Base-by-base conservation (phyloP, 1,140 invertebrate species). In the Galleria mellonella region DNA sequence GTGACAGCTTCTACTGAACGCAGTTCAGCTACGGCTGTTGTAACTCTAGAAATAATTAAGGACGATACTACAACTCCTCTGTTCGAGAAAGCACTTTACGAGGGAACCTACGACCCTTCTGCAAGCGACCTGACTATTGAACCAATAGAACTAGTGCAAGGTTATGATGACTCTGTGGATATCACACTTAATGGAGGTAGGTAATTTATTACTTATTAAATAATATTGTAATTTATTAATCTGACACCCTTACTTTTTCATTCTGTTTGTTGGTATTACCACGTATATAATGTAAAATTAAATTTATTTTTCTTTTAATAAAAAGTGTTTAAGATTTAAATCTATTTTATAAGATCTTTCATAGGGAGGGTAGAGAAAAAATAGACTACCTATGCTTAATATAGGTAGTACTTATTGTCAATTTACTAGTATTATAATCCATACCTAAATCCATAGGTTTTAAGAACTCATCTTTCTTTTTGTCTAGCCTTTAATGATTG, bases 141-240 rank as follows among this genome's bases (percentile, higher is more conserved):
- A 6, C 14, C 11, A 47, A 47, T 47, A 14, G 37, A 32, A 12
- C 5, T 47, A 10, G 27, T 33, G 13, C 45, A 47, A 29, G 45
- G 45, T 4, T 33, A 27, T 17, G 45, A 47, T 30, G 10, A 32
- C 8, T 28, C 45, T 13, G 37, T 47, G 0, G 8, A 32, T 12
- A 1, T 47, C 9, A 10, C 6, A 4, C 38, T 40, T 5, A 4
- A n/a, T 10, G 45, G 45, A 47, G 62, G 72, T 71, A 64, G 60
- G 38, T 44, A 36, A 12, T 32, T 15, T 23, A 33, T 14, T 38
- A 47, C n/a, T 14, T 4, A 37, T 30, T 31, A 30, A 4, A 5
- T 13, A 42, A 38, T 9, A 45, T 33, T 37, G 6, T 6, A n/a
- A n/a, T n/a, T n/a, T n/a, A n/a, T n/a, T n/a, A n/a, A n/a, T n/a